Evolutionary conservation across 92 coral and sea anemone genomes (phyloP), one percentile per base, ranked within the genome.

Genomic region (Zoanthus sansibaricus): DNA sequence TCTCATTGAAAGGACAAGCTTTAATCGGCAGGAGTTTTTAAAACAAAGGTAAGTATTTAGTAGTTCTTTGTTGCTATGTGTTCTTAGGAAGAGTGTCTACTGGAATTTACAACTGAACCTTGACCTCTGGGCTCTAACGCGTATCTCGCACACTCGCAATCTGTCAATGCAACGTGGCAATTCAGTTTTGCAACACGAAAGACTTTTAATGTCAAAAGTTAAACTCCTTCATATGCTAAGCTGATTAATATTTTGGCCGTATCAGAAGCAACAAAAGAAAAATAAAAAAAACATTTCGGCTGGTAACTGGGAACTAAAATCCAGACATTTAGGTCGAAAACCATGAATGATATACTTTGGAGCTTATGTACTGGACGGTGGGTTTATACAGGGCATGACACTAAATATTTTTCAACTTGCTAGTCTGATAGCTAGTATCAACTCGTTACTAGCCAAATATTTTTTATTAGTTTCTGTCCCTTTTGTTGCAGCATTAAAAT

Each of bases 151-250:
- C 9, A 0, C 11, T 49, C 12, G 55, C 55, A 7, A 11, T 49
- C 55, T 49, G 55, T 49, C 55, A 7, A 9, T 62, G 69, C 69
- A 62, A 62, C 69, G 69, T 62, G 69, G 69, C 69, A n/a, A n/a
- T 62, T 62, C 20, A 37, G 42, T 37, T 37, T 18, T n/a, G 10
- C 20, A 59, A 59, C 11, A 49, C 55, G 55, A 49, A 49, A 49
- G 7, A 5, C 12, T 49, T 49, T 11, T 7, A 7, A 7, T 11
- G 55, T 25, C 25, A 25, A 25, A 25, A 25, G 55, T 49, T 1
- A 7, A 11, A 49, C 55, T 7, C 9, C 55, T 49, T 7, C 55
- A 3, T 49, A 49, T 49, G 0, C 9, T 49, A 49, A 11, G 55
- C 55, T 49, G 4, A 49, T 7, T 49, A 49, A 49, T 49, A 11